These are phyloP conservation scores for Hyla sarda DNA, from an alignment of 2,113 vertebrate genomes.

Conservation along the genomic window DNA sequence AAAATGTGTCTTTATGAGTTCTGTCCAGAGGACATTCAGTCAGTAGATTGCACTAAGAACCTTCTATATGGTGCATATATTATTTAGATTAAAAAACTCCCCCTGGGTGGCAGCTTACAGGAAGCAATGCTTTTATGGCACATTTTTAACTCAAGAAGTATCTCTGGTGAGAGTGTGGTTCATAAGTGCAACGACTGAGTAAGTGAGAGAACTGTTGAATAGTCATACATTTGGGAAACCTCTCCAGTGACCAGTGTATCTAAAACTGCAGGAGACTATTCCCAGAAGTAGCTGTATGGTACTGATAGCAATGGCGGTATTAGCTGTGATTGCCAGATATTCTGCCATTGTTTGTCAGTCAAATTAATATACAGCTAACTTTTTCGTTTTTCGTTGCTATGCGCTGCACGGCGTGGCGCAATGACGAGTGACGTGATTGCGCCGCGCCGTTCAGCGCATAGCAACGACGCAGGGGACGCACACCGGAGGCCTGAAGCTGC, in stretches of 20 bases:
- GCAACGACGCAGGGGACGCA: too few relatives aligned
- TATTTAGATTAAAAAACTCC: constrained; percentile 24
- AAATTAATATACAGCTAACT: too few relatives aligned
- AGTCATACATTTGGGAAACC: neutral
- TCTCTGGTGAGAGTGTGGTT: constrained; percentile 20
- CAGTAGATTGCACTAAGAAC: constrained; percentile 27
- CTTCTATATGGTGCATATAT: constrained; percentile 22
- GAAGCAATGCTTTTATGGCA: constrained; percentile 22
- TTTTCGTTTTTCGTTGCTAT: too few relatives aligned
- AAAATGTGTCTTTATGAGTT: neutral
- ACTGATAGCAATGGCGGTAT: too few relatives aligned
- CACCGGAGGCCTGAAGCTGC: too few relatives aligned
- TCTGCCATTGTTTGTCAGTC: too few relatives aligned
- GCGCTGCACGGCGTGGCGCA: too few relatives aligned
- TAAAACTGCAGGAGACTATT: neutral
- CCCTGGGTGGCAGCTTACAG: constrained; percentile 7
- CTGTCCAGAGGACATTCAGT: neutral
- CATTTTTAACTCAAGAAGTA: constrained; percentile 23
- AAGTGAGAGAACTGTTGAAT: constrained; percentile 5
- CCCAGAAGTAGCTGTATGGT: neutral
- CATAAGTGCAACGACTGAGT: constrained; percentile 11
- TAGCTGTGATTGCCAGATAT: too few relatives aligned
- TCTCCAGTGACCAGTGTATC: neutral
- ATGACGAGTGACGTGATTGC: too few relatives aligned
- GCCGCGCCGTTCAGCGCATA: too few relatives aligned